A percentile compares a stretch with the other conserved stretches of the same genome.
Evolutionary conservation across 2,113 vertebrate species (phyloP).

Genomic region (Sporophila hypoxantha): DNA sequence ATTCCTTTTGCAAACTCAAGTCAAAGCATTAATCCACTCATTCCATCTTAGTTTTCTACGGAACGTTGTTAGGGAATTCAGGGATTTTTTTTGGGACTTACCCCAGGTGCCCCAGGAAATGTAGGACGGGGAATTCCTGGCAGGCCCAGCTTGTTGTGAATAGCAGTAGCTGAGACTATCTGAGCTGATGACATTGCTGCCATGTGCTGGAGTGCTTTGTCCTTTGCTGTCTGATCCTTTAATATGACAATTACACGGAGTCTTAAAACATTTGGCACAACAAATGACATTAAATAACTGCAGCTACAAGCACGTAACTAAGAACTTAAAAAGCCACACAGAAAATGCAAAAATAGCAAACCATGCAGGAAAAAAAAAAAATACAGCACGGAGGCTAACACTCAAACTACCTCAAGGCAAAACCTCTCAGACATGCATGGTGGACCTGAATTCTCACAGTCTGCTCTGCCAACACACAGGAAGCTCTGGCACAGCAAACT

Average conservation of each 20-base stretch:
- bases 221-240: slow-evolving; percentile 99
- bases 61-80: slow-evolving; percentile 10
- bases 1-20: slow-evolving; percentile 19
- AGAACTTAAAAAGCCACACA: slow-evolving; percentile 70
- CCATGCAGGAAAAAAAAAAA: slow-evolving; percentile 66
- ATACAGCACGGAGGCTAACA: slow-evolving; percentile 58
- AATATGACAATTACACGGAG: slow-evolving; percentile 83
- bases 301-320: slow-evolving; percentile 73
- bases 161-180: slow-evolving; percentile 98
- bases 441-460: slow-evolving; percentile 34
- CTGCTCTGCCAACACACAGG: slow-evolving; percentile 25
- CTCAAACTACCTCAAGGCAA: slow-evolving; percentile 41
- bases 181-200: slow-evolving; percentile 99
- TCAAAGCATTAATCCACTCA: slow-evolving; percentile 34
- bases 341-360: slow-evolving; percentile 62
- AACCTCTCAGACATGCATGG: slow-evolving; percentile 48
- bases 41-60: neutral
- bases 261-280: slow-evolving; percentile 72
- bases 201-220: slow-evolving; percentile 99
- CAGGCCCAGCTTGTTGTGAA: slow-evolving; percentile 98
- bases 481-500: slow-evolving; percentile 18
- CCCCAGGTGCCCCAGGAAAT: slow-evolving; percentile 94
- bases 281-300: slow-evolving; percentile 53
- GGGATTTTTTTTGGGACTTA: slow-evolving; percentile 68
- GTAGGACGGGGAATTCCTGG: slow-evolving; percentile 94